Conservation (phyloP, 2,113 vertebrate species). For the Tricholaema leucomelas region DNA sequence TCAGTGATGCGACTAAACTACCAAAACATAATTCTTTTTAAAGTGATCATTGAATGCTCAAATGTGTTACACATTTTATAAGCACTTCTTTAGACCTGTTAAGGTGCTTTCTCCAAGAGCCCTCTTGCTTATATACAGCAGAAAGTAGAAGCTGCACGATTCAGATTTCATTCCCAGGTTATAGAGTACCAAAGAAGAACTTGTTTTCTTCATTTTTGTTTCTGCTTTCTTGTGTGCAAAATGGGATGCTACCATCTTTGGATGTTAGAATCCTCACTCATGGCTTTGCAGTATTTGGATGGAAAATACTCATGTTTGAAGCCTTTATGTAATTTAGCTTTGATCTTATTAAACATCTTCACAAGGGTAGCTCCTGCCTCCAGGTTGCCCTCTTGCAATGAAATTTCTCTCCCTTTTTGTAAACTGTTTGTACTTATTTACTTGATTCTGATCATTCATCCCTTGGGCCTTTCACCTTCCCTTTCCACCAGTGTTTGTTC, state of each 20-base stretch:
- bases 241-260: neutral
- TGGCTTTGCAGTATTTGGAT: neutral
- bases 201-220: neutral
- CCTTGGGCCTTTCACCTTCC: slow-evolving; percentile 54
- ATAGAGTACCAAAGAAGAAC: neutral
- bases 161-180: neutral
- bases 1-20: rapidly evolving
- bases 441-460: slow-evolving; percentile 3
- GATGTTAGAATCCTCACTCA: neutral
- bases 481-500: slow-evolving; percentile 31
- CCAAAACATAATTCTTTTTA: neutral
- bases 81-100: neutral
- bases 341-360: neutral
- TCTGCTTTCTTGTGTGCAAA: neutral
- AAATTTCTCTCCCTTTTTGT: neutral
- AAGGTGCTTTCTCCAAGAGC: neutral
- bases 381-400: neutral
- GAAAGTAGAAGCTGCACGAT: neutral
- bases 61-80: rapidly evolving
- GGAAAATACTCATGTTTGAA: neutral
- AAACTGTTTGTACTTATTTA: slow-evolving; percentile 16
- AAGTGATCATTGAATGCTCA: neutral
- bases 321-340: neutral
- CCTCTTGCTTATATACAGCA: rapidly evolving
- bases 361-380: neutral